Conservation (phyloP, 2,888 invertebrate species). For the Apamea anceps region DNA sequence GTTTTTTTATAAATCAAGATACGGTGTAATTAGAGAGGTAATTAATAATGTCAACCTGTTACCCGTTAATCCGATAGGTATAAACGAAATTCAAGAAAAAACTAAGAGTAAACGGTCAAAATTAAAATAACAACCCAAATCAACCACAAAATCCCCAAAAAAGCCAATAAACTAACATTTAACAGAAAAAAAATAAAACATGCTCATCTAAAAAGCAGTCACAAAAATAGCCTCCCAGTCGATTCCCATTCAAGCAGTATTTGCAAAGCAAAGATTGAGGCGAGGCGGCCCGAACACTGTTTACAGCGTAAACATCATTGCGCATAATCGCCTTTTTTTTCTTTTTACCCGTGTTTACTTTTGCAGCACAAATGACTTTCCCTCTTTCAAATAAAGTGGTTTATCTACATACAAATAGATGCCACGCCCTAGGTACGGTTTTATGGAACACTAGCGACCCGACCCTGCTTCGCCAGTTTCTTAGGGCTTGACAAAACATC, state of each 20-base stretch:
- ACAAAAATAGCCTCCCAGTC: conserved; percentile 45
- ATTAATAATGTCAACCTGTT: no score
- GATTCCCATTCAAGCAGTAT: conserved; percentile 69
- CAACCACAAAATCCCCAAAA: background rate
- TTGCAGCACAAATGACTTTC: conserved; percentile 72
- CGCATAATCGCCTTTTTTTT: conserved; percentile 83
- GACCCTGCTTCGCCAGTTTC: background rate
- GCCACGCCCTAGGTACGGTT: conserved; percentile 40
- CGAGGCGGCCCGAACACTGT: conserved; percentile 73
- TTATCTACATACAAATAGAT: conserved; percentile 58
- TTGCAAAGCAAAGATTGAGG: conserved; percentile 81
- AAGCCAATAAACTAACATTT: conserved; percentile 24
- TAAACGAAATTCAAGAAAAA: background rate
- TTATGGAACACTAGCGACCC: conserved; percentile 27
- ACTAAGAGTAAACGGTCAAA: background rate
- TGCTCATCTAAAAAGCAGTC: conserved; percentile 42
- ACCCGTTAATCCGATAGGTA: no score
- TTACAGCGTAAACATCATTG: conserved; percentile 82
- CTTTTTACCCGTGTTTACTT: conserved; percentile 74
- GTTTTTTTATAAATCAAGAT: no score
- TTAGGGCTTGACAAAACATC: background rate
- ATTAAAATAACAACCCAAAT: background rate
- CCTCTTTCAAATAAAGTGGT: conserved; percentile 67
- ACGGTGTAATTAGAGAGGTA: no score
- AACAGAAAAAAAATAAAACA: conserved; percentile 37